Evolutionary conservation across 2,797 vertebrate genomes (phyloP).

Genomic region (Passerculus sandwichensis): DNA sequence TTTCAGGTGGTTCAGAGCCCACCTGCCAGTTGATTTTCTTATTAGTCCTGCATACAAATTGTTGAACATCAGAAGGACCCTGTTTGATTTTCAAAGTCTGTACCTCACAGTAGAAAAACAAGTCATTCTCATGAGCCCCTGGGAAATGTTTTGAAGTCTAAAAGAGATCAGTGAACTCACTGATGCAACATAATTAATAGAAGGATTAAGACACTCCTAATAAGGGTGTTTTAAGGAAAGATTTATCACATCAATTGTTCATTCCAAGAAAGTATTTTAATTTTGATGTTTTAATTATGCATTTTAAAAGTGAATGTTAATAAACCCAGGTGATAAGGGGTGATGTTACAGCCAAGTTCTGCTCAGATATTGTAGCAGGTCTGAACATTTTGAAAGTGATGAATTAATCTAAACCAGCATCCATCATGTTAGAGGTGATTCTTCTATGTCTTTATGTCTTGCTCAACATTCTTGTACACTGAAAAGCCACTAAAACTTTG

Average conservation of each 20-base stretch:
- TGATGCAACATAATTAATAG: not conserved
- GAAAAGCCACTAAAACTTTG: not conserved
- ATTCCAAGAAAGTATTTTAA: not conserved
- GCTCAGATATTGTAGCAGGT: not conserved
- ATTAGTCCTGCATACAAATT: not conserved
- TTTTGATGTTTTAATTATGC: not conserved
- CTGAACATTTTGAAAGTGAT: not conserved
- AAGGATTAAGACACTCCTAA: not conserved
- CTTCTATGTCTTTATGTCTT: not conserved
- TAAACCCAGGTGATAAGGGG: accelerated
- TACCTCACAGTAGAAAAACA: not conserved
- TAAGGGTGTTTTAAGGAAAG: not conserved
- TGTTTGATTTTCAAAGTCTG: not conserved
- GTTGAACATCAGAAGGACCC: not conserved
- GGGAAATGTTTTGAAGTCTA: not conserved
- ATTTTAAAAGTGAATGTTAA: not conserved
- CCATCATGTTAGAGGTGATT: not conserved
- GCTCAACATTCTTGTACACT: not conserved
- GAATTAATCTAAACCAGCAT: not conserved
- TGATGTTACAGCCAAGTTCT: not conserved
- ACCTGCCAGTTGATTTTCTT: not conserved
- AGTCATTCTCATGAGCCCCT: not conserved
- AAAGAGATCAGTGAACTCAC: not conserved
- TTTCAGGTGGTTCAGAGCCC: not conserved
- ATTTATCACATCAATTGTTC: not conserved